Evolutionary conservation across 2,113 vertebrate species (phyloP).

Genomic region (Mionectes macconnelli): DNA sequence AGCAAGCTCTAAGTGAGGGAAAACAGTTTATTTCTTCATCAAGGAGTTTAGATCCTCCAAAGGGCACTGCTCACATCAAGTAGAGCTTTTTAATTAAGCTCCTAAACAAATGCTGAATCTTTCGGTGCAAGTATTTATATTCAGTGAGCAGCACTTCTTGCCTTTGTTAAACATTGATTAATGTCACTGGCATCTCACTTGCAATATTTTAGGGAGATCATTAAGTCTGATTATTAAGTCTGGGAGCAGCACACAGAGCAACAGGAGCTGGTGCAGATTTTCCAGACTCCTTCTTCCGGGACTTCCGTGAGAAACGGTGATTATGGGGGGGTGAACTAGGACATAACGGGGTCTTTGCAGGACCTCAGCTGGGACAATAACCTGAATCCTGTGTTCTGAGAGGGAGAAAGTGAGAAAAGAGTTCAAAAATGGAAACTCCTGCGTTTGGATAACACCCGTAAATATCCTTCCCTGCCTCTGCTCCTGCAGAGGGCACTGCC

Average conservation of each 20-base stretch:
- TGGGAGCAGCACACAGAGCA: neutral
- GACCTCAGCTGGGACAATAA: neutral
- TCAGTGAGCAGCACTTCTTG: neutral
- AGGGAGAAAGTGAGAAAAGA: neutral
- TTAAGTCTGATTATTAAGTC: slow-evolving; percentile 11
- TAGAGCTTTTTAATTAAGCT: slow-evolving; percentile 54
- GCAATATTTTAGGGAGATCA: slow-evolving; percentile 7
- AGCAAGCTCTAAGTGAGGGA: neutral
- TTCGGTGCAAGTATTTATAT: slow-evolving; percentile 34
- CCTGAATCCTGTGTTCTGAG: fast-evolving
- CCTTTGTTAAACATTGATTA: slow-evolving; percentile 49
- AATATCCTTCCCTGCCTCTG: neutral
- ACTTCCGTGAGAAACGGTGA: neutral
- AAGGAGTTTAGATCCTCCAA: slow-evolving; percentile 5
- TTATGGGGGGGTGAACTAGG: fast-evolving
- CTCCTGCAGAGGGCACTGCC: neutral
- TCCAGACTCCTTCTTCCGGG: neutral
- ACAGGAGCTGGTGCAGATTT: neutral
- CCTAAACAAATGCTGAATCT: slow-evolving; percentile 48
- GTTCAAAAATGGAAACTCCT: neutral
- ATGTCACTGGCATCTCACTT: neutral
- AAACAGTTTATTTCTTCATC: slow-evolving; percentile 45
- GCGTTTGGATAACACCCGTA: neutral
- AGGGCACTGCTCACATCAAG: neutral
- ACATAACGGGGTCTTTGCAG: neutral